Base-by-base conservation (phyloP, 2,888 invertebrate genomes). In the Cephonodes hylas region DNA sequence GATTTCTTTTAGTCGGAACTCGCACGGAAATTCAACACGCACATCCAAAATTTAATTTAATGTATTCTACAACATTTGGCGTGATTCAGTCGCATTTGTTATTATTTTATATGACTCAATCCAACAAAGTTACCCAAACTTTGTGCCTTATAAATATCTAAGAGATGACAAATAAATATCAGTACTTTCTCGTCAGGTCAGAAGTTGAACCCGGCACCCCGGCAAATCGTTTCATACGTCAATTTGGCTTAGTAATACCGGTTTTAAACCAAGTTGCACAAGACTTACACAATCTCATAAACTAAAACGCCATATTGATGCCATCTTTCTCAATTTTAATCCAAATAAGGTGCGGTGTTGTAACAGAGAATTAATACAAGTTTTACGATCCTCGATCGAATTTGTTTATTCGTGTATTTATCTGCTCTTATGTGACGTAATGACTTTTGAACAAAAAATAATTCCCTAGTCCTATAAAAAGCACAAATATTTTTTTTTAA, bases 271-370 rank as follows among this genome's bases (percentile, higher is more conserved):
- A 44, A 23, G 44, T 63, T 60, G 57, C 60, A 63, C 60, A 63
- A 63, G 18, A 53, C 27, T 63, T 60, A 57, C 58, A 58, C 48
- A 60, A 63, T 27, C 22, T 34, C 58, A 42, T 57, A 46, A 57
- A 45, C 44, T 61, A 38, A 60, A 46, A 58, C 62, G 6, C 42
- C 20, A 42, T 58, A 22, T 58, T 59, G 53, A 53, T 60, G 18
- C 15, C 53, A 53, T 53, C 27, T 53, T 60, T 60, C 48, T 34
- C 25, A 60, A 60, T 53, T 60, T 27, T 48, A 38, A 60, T 42
- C n/a, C 48, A 60, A 38, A 48, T 53, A 42, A 18, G 48, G 48
- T 18, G 22, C 25, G 23, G 13, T 53, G 31, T 59, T 46, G 60
- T 60, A 60, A 48, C 31, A 23, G 5, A 23, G 10, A 18, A 48